phyloP scores from a whole-genome alignment of 2,888 invertebrate genomes.

The Horisme vitalbata region DNA sequence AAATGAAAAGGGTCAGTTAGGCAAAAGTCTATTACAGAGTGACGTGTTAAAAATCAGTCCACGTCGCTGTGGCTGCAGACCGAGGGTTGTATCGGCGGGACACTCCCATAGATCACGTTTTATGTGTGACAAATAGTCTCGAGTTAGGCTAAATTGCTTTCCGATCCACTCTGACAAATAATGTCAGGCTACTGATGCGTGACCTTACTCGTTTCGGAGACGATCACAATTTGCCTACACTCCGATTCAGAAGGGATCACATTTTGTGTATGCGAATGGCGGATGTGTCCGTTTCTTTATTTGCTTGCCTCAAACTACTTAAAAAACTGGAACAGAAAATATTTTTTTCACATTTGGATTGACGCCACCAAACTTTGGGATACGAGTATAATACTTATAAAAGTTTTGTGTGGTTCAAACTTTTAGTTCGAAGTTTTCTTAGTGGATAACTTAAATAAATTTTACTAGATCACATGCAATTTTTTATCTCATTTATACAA shows the following conservation, averaged over 20 bases:
- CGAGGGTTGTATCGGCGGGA: slow-evolving; percentile 55
- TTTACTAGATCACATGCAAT: too few species aligned
- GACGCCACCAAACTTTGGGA: slow-evolving; percentile 41
- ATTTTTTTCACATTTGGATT: slow-evolving; percentile 41
- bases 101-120: slow-evolving; percentile 72
- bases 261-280: slow-evolving; percentile 56
- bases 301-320: slow-evolving; percentile 52
- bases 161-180: slow-evolving; percentile 79
- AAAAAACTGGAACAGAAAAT: slow-evolving; percentile 45
- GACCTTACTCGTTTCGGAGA: slow-evolving; percentile 68
- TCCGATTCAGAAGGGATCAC: slow-evolving; percentile 49
- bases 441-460: not conserved
- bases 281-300: slow-evolving; percentile 56
- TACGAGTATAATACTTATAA: too few species aligned
- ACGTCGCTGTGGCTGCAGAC: slow-evolving; percentile 40
- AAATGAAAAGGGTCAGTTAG: slow-evolving; percentile 13
- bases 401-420: slow-evolving; percentile 42
- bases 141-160: slow-evolving; percentile 78
- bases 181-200: slow-evolving; percentile 74
- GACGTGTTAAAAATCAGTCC: slow-evolving; percentile 43
- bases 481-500: too few species aligned
- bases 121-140: slow-evolving; percentile 80
- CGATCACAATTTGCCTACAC: slow-evolving; percentile 69
- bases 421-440: slow-evolving; percentile 34
- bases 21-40: slow-evolving; percentile 37